Evolutionary conservation across 2,888 invertebrate species (phyloP), one percentile per base, ranked within the genome.

Genomic region (Lottia scabra): DNA sequence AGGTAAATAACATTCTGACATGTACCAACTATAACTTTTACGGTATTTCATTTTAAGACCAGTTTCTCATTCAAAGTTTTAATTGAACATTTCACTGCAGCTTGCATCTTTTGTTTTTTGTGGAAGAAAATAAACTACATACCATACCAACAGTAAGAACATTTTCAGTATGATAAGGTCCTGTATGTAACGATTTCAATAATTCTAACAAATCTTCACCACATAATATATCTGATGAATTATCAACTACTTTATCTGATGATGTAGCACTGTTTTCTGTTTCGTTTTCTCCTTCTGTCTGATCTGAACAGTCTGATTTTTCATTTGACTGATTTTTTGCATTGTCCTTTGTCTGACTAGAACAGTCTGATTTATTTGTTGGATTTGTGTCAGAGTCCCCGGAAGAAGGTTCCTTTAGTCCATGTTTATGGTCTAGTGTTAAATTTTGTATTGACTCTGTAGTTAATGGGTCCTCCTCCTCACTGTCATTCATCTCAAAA

Each of bases 131-230:
- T 30, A 8, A 10, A n/a, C 19, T 16, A 46, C 82, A 78, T 80
- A 89, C 89, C 89, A 98, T 92, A 10, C 98, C 97, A 73, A 97
- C 93, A n/a, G 95, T 95, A 10, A 94, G 92, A 44, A 94, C 87
- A n/a, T 91, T 82, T 23, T 75, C 74, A 16, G 79, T 71, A 26
- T 76, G 76, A 72, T 83, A 84, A n/a, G 83, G 83, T 30, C 88
- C 89, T 43, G 65, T 69, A 67, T 81, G 81, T 30, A 79, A 69
- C 56, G 63, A 74, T 66, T 79, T 80, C 19, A 87, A 81, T 43
- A 85, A 68, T 10, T 83, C 75, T 69, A 87, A 68, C 43, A 87
- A 73, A 64, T 85, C 81, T 48, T 80, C 79, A 5, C 84, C 83
- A 67, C 75, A 78, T 26, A 81, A 74, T 38, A 82, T 71, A 4